phyloP scores from a whole-genome alignment of 1,140 invertebrate genomes.

The Amphibalanus amphitrite region DNA sequence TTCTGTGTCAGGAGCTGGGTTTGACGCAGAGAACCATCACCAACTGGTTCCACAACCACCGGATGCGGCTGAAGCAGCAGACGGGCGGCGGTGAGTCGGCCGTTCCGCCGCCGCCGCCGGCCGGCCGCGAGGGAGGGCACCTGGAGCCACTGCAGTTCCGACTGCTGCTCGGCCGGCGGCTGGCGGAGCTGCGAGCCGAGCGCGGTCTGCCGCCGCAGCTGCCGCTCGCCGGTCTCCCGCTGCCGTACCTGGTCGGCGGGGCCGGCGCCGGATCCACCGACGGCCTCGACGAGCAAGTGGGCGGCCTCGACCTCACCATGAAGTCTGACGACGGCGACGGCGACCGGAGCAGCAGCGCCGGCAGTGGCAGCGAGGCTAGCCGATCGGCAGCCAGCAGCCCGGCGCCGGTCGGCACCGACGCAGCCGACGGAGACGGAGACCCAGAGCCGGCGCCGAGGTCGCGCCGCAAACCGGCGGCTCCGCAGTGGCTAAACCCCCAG shows the following conservation, averaged over 20 bases:
- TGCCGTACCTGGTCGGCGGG: conserved; percentile 10
- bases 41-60: conserved; percentile 99
- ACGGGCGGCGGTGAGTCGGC: conserved; percentile 13
- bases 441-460: conserved; percentile 18
- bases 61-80: conserved; percentile 85
- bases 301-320: conserved; percentile 27
- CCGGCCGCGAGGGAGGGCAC: conserved; percentile 19
- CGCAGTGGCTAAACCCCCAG: conserved; percentile 91
- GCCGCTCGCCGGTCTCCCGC: conserved; percentile 46
- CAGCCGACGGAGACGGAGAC: conserved; percentile 36
- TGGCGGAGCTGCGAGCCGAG: conserved; percentile 68
- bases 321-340: conserved; percentile 19
- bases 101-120: conserved; percentile 11
- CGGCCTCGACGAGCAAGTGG: conserved; percentile 16
- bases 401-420: conserved; percentile 27
- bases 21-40: conserved; percentile 91
- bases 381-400: conserved; percentile 18
- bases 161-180: conserved; percentile 63
- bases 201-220: conserved; percentile 51
- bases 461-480: conserved; percentile 77
- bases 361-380: conserved; percentile 20
- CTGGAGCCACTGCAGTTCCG: conserved; percentile 84
- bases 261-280: too few species aligned
- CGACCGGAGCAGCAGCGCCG: too few species aligned
- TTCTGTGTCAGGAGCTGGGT: conserved; percentile 71